phyloP scores from a whole-genome alignment of 2,797 vertebrate genomes.

The Morus bassanus region DNA sequence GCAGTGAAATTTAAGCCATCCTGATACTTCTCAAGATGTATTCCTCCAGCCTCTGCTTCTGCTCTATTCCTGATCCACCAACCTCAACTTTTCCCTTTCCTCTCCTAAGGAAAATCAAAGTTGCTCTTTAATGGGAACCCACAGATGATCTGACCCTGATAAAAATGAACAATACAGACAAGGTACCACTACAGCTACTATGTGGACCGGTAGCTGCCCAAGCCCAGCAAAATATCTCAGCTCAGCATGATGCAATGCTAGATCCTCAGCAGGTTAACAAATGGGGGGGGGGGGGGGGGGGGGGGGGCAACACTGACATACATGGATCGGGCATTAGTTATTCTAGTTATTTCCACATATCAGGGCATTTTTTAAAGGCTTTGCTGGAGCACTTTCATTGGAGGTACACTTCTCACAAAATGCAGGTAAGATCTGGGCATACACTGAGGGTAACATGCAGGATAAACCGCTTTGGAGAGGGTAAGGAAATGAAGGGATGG shows the following conservation, averaged over 20 bases:
- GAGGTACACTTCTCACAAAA: background rate
- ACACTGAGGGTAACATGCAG: rapidly evolving
- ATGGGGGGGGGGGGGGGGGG: background rate
- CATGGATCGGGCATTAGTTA: background rate
- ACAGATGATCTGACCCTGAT: background rate
- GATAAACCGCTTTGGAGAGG: background rate
- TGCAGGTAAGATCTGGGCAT: background rate
- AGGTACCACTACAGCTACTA: background rate
- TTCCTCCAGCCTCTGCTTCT: background rate
- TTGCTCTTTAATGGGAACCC: background rate
- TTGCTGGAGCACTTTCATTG: background rate
- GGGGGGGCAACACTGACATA: background rate
- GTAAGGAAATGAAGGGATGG: background rate
- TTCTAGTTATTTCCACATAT: background rate
- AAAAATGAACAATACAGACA: background rate
- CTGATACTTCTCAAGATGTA: rapidly evolving
- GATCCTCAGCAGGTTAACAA: background rate
- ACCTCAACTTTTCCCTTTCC: background rate
- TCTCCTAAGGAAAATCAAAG: background rate
- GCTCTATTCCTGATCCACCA: background rate
- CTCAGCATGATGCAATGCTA: background rate
- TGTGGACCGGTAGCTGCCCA: rapidly evolving
- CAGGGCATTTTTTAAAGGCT: background rate
- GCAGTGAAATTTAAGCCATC: background rate
- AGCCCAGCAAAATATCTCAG: background rate